Percentiles rank a stretch among this genome's conserved stretches.
These are phyloP conservation scores for Limulus polyphemus DNA, from an alignment of 2,888 invertebrate genomes.

Conservation along the genomic window DNA sequence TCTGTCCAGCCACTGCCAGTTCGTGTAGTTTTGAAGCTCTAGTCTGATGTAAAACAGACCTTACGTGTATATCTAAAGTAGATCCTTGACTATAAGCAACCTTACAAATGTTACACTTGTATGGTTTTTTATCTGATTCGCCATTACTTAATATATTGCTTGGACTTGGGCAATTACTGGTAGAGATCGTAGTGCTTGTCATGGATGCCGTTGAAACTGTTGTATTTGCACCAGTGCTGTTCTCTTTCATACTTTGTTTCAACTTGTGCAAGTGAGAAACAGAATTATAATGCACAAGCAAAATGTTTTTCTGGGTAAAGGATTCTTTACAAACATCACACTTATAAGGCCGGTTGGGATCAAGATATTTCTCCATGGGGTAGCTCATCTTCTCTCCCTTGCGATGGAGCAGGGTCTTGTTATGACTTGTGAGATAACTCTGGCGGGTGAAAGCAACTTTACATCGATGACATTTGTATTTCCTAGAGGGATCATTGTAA, in stretches of 20 bases:
- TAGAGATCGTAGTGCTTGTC: not conserved
- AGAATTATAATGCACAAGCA: constrained; percentile 87
- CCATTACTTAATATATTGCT: constrained; percentile 1
- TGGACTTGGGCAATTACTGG: constrained; percentile 1
- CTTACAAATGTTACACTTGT: constrained; percentile 84
- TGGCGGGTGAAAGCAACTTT: constrained; percentile 84
- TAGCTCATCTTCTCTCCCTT: constrained; percentile 81
- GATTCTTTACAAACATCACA: constrained; percentile 94
- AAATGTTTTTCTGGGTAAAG: constrained; percentile 88
- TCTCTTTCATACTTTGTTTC: constrained; percentile 49
- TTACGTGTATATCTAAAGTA: constrained; percentile 83
- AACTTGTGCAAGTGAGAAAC: constrained; percentile 89
- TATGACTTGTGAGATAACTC: constrained; percentile 77
- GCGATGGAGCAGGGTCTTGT: constrained; percentile 76
- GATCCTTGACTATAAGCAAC: constrained; percentile 81
- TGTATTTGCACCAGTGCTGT: not conserved
- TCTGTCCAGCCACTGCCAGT: constrained; percentile 69
- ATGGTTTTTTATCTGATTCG: constrained; percentile 60
- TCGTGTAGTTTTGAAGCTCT: constrained; percentile 72
- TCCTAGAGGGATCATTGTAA: constrained; percentile 75
- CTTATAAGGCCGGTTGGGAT: constrained; percentile 86
- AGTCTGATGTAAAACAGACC: constrained; percentile 82
- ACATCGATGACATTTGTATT: constrained; percentile 86
- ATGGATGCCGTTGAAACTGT: not conserved
- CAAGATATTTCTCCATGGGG: constrained; percentile 84